Conservation (phyloP, 2,797 vertebrate species). For the Champsocephalus esox region DNA sequence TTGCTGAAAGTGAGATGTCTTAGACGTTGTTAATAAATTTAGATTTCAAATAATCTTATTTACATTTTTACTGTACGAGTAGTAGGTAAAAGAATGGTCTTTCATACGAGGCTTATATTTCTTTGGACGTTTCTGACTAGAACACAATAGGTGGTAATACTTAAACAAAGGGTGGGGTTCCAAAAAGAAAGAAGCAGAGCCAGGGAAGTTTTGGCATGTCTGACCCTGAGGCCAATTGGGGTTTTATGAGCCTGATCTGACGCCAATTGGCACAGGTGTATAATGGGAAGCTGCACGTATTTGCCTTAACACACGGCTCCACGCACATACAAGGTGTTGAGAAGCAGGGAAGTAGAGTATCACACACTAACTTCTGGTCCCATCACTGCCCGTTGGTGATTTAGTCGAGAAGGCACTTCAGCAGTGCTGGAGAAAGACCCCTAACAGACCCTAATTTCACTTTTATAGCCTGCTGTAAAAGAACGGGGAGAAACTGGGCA, state of each 20-base stretch:
- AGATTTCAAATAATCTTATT: conserved; percentile 69
- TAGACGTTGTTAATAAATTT: conserved; percentile 50
- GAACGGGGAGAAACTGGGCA: conserved; percentile 64
- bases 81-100: background rate
- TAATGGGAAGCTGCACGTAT: conserved; percentile 25
- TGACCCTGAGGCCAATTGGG: conserved; percentile 39
- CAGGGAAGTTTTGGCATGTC: conserved; percentile 22
- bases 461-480: conserved; percentile 80
- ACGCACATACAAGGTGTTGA: conserved; percentile 42
- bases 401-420: conserved; percentile 55
- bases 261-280: conserved; percentile 54
- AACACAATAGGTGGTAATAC: conserved; percentile 23
- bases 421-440: conserved; percentile 58
- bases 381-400: conserved; percentile 48
- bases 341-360: conserved; percentile 30
- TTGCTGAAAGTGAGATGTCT: conserved; percentile 28
- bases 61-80: conserved; percentile 20
- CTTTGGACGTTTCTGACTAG: background rate
- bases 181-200: conserved; percentile 1
- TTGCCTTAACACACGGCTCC: conserved; percentile 41
- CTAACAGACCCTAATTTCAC: conserved; percentile 78
- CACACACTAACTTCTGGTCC: conserved; percentile 47
- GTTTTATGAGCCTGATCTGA: conserved; percentile 46
- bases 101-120: conserved; percentile 17
- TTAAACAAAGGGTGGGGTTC: conserved; percentile 15